Conservation (phyloP, 2,888 invertebrate species). For the Trachelus iudaicus region DNA sequence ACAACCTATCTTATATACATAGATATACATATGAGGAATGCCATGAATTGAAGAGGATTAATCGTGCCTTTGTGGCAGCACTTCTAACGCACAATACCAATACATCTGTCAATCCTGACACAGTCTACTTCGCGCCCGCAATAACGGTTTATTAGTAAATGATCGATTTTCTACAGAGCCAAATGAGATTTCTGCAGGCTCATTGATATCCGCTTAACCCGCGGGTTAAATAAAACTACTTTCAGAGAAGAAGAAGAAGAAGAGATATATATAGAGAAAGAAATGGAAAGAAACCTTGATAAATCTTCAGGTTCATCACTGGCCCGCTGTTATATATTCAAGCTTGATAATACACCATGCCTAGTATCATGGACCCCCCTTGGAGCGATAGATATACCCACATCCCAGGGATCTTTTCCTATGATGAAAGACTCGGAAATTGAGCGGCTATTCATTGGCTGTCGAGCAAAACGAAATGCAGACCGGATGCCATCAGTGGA, state of each 20-base stretch:
- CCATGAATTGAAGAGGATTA: background rate
- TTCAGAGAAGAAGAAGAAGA: background rate
- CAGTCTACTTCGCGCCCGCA: conserved; percentile 22
- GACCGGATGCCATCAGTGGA: background rate
- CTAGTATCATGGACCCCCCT: background rate
- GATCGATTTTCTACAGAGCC: conserved; percentile 32
- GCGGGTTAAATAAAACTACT: background rate
- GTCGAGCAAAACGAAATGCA: background rate
- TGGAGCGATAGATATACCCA: background rate
- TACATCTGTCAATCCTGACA: background rate
- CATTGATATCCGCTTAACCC: conserved; percentile 29
- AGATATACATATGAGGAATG: background rate
- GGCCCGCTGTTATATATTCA: background rate
- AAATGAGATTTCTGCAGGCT: conserved; percentile 43
- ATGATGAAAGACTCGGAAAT: background rate
- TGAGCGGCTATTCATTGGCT: background rate
- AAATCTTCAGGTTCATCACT: background rate
- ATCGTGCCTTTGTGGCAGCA: background rate
- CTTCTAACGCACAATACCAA: background rate
- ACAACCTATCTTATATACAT: background rate
- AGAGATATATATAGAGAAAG: background rate
- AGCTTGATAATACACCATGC: background rate
- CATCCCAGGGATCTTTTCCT: background rate
- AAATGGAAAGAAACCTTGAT: background rate
- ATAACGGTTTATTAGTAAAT: conserved; percentile 49